A percentile compares a stretch with the other conserved stretches of the same genome.
These are phyloP conservation scores for Conomelus anceps DNA, from an alignment of 2,888 invertebrate genomes.

Conservation along the genomic window DNA sequence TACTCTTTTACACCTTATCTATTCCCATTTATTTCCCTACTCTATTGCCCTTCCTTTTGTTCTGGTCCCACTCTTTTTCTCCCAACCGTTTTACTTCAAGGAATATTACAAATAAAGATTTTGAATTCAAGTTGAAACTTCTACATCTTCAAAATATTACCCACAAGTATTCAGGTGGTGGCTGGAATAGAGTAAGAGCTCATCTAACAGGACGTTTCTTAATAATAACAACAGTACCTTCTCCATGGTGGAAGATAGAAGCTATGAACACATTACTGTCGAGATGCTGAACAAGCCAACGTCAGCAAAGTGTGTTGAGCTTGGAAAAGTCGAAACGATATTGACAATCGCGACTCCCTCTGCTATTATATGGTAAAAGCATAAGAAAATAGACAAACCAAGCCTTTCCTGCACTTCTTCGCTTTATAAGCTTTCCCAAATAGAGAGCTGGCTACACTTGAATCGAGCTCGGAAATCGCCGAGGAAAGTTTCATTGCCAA, in stretches of 20 bases:
- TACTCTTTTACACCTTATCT: too few relatives aligned
- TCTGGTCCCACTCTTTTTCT: too few relatives aligned
- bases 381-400: not conserved
- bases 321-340: not conserved
- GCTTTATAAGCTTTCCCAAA: not conserved
- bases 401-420: too few relatives aligned
- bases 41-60: too few relatives aligned
- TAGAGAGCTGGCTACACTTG: not conserved
- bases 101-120: too few relatives aligned
- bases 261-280: not conserved
- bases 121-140: too few relatives aligned
- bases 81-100: too few relatives aligned
- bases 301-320: not conserved
- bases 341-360: not conserved
- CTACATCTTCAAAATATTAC: too few relatives aligned
- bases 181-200: not conserved
- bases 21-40: too few relatives aligned
- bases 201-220: not conserved
- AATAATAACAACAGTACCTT: not conserved
- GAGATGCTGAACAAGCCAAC: not conserved
- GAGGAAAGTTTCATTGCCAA: not conserved
- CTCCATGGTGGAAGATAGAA: not conserved
- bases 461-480: not conserved
- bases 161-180: too few relatives aligned
- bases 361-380: not conserved